Evolutionary conservation across 2,113 vertebrate genomes (phyloP), one percentile per base, ranked within the genome.

Genomic region (Dipodomys spectabilis): DNA sequence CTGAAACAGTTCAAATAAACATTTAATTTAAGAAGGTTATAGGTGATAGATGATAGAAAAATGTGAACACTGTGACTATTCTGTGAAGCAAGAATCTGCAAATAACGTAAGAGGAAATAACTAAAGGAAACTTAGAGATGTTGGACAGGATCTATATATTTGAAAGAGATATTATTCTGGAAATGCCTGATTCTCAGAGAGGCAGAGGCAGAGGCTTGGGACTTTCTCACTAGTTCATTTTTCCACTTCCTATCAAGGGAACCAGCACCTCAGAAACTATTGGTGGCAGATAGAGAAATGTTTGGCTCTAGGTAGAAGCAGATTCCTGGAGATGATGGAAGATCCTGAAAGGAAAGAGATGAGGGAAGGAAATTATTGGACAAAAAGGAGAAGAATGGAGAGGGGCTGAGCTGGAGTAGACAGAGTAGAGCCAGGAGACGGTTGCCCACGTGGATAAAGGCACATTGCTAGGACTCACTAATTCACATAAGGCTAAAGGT

Each of bases 11-110:
- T 77, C 39, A 25, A 57, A 95, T 82, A 78, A 84, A 90, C 49
- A 16, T 73, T 90, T 88, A 77, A 77, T 62, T 72, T 75, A 80
- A 92, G 28, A 93, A 72, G 35, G 69, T 77, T 86, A n/a, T 68
- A 79, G 80, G 35, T 0, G 85, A 67, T 9, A 82, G 69, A 32
- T 53, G 32, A 53, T 27, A 53, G 72, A 83, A 4, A 65, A 75
- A 64, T 28, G 35, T 64, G 20, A 86, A 65, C 6, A 2, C 44
- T 64, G 44, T 22, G 8, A 81, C 53, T 75, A 20, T 69, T 64
- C 92, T 95, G 82, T 82, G n/a, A 77, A 65, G 73, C 3, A 4
- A 92, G 69, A 93, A 78, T 78, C 93, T 90, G 45, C 64, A 93
- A 93, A 92, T 49, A 30, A 16, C 32, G 60, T 60, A n/a, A 45